Percentiles rank a stretch among this genome's conserved stretches.
Evolutionary conservation across 1,140 invertebrate species (phyloP).

Genomic region (Adelges cooleyi): DNA sequence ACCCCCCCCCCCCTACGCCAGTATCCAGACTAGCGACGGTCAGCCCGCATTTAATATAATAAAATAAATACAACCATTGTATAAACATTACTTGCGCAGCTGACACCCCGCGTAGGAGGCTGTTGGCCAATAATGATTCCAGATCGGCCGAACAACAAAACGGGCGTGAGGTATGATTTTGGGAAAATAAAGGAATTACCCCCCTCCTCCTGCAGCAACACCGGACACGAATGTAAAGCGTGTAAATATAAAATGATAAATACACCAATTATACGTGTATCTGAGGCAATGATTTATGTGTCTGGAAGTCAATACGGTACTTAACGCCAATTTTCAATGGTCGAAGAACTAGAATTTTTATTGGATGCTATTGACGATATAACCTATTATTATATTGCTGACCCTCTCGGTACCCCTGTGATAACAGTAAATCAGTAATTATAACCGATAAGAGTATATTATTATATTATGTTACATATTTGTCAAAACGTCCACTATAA

Average conservation of each 20-base stretch:
- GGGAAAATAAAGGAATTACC: conserved; percentile 3
- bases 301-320: conserved; percentile 1
- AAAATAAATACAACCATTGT: background rate
- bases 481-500: too few species aligned
- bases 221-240: background rate
- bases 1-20: background rate
- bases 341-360: background rate
- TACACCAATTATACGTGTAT: conserved; percentile 11
- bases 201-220: too few species aligned
- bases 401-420: background rate
- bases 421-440: too few species aligned
- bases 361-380: background rate
- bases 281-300: conserved; percentile 23
- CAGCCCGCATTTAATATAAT: conserved; percentile 19
- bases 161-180: conserved; percentile 4
- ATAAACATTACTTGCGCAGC: conserved; percentile 22
- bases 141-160: background rate
- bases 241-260: conserved; percentile 16
- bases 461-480: too few species aligned
- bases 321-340: background rate
- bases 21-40: background rate
- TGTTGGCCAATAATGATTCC: background rate
- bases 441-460: background rate
- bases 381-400: background rate
- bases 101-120: background rate